A percentile compares a stretch with the other conserved stretches of the same genome.
Evolutionary conservation across 1,140 invertebrate genomes (phyloP).

Genomic region (Trinorchestia longiramus): DNA sequence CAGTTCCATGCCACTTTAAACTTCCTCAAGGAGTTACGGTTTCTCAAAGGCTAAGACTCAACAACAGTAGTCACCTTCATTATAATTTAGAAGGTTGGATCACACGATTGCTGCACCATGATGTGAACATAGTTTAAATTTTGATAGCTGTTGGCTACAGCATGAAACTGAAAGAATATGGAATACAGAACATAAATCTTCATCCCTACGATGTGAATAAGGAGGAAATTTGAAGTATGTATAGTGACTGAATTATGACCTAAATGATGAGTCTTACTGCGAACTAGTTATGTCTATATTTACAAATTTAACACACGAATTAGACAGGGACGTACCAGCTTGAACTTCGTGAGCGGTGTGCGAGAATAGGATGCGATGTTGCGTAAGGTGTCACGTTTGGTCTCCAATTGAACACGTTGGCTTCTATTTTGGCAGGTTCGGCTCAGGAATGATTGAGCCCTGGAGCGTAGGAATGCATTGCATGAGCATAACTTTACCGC

Average conservation of each 20-base stretch:
- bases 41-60: too few relatives aligned
- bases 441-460: neutral
- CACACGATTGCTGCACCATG: neutral
- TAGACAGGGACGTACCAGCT: too few relatives aligned
- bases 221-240: neutral
- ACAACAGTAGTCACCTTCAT: too few relatives aligned
- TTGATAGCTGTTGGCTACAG: neutral
- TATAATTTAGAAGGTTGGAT: too few relatives aligned
- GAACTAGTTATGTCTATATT: too few relatives aligned
- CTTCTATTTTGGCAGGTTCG: neutral
- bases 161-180: neutral
- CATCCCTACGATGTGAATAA: neutral
- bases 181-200: neutral
- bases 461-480: neutral
- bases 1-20: too few relatives aligned
- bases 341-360: neutral
- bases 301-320: too few relatives aligned
- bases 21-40: too few relatives aligned
- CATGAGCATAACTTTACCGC: neutral
- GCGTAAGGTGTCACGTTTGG: neutral
- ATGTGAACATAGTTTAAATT: neutral
- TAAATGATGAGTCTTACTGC: too few relatives aligned
- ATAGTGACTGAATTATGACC: too few relatives aligned
- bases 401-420: neutral
- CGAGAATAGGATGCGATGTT: neutral